phyloP scores from a whole-genome alignment of 2,888 invertebrate species.

The Hydriomena furcata region DNA sequence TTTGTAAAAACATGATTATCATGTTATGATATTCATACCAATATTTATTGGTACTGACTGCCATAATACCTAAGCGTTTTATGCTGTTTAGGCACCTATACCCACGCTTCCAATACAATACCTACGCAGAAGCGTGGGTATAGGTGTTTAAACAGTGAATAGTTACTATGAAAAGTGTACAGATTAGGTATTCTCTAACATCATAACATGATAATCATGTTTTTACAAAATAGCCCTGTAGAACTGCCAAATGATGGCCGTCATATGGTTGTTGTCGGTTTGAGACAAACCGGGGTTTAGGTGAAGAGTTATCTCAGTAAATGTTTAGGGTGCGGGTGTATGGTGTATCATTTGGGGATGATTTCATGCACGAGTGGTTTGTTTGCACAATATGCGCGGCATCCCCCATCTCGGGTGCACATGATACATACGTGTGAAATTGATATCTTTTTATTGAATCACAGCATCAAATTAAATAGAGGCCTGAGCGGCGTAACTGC shows the following conservation, averaged over 20 bases:
- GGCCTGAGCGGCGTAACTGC: background rate
- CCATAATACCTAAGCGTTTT: no score
- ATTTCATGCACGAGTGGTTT: conserved; percentile 60
- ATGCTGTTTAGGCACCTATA: no score
- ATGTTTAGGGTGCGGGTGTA: conserved; percentile 43
- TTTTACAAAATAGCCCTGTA: background rate
- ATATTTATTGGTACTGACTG: no score
- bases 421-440: conserved; percentile 31
- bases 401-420: conserved; percentile 35
- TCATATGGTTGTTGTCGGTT: background rate
- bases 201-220: no score
- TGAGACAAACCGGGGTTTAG: conserved; percentile 6
- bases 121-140: no score
- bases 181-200: no score
- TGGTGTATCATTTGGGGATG: conserved; percentile 60
- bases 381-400: conserved; percentile 55
- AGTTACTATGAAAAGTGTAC: no score
- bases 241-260: background rate
- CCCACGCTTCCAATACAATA: no score
- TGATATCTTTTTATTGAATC: conserved; percentile 31
- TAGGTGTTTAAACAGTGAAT: no score
- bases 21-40: no score
- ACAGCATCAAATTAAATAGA: conserved; percentile 16
- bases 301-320: conserved; percentile 19
- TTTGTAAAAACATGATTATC: no score